Conservation (phyloP, 2,113 vertebrate species). For the Barbus barbus region DNA sequence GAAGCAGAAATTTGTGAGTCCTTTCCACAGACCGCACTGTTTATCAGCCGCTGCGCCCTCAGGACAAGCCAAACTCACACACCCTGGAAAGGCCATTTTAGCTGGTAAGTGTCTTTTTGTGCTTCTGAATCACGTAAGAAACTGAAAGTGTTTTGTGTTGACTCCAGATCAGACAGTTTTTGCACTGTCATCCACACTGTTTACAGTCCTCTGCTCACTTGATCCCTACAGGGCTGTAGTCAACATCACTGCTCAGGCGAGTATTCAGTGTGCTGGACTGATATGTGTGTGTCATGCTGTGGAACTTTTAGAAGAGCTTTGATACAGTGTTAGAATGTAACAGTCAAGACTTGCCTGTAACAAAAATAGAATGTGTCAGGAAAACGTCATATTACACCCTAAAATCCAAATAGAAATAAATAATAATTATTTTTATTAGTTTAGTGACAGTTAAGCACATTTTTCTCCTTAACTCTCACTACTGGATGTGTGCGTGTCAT, state of each 20-base stretch:
- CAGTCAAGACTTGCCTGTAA: background rate
- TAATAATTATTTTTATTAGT: too few relatives aligned
- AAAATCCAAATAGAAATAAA: background rate
- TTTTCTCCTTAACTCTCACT: too few relatives aligned
- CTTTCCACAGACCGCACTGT: slow-evolving; percentile 66
- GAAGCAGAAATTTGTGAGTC: slow-evolving; percentile 59
- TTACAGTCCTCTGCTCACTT: slow-evolving; percentile 15
- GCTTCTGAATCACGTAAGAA: background rate
- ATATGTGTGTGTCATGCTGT: background rate
- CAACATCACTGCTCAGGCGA: slow-evolving; percentile 40
- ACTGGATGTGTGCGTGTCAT: too few relatives aligned
- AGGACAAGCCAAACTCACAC: slow-evolving; percentile 79
- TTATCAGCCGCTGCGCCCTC: slow-evolving; percentile 78
- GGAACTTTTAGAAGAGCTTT: too few relatives aligned
- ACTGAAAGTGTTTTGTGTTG: background rate
- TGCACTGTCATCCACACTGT: slow-evolving; percentile 35
- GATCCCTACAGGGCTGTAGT: slow-evolving; percentile 40
- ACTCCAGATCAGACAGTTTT: slow-evolving; percentile 17
- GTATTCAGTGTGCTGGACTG: slow-evolving; percentile 42
- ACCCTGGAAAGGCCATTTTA: slow-evolving; percentile 85
- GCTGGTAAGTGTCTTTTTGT: slow-evolving; percentile 74
- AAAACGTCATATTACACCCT: background rate
- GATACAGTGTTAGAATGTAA: background rate
- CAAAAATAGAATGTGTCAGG: background rate
- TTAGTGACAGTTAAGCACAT: background rate